Percentiles rank a stretch among this genome's conserved stretches.
phyloP scores from a whole-genome alignment of 2,888 invertebrate genomes.

The Xanthorhoe spadicearia region DNA sequence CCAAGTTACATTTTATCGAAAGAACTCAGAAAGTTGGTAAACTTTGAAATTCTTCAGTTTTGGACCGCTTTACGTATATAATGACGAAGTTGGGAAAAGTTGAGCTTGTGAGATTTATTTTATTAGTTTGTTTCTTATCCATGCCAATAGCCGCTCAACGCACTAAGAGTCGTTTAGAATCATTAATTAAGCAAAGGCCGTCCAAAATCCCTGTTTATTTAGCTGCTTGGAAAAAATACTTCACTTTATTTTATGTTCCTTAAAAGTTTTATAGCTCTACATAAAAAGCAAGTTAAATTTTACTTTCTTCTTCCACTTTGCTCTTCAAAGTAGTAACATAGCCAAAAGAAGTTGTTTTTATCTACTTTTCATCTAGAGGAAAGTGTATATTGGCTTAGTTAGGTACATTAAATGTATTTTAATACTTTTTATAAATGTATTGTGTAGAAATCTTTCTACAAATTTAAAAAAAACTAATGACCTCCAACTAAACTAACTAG shows the following conservation, averaged over 20 bases:
- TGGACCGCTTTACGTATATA: constrained; percentile 11
- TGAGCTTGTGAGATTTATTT: constrained; percentile 22
- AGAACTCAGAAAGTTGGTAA: constrained; percentile 35
- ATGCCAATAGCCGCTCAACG: not conserved
- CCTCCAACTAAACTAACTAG: too few species aligned
- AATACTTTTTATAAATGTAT: too few species aligned
- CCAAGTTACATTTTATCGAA: constrained; percentile 36
- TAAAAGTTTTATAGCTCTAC: constrained; percentile 26
- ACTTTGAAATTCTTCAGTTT: constrained; percentile 29
- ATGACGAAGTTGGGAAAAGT: constrained; percentile 17
- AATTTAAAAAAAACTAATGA: too few species aligned
- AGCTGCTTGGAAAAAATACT: constrained; percentile 21
- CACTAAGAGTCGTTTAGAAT: constrained; percentile 4
- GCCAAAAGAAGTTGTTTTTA: constrained; percentile 3
- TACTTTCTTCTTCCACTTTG: constrained; percentile 23
- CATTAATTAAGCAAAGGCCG: constrained; percentile 11
- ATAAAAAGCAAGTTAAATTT: constrained; percentile 29
- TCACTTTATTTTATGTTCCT: constrained; percentile 28
- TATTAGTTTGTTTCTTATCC: constrained; percentile 10
- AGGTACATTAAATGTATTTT: too few species aligned
- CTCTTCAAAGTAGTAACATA: constrained; percentile 12
- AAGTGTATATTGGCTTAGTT: too few species aligned
- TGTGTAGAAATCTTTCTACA: too few species aligned
- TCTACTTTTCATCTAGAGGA: not conserved
- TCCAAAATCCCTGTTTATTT: constrained; percentile 14